Conservation (phyloP, 2,113 vertebrate species). For the Psittacula cyanocephala region DNA sequence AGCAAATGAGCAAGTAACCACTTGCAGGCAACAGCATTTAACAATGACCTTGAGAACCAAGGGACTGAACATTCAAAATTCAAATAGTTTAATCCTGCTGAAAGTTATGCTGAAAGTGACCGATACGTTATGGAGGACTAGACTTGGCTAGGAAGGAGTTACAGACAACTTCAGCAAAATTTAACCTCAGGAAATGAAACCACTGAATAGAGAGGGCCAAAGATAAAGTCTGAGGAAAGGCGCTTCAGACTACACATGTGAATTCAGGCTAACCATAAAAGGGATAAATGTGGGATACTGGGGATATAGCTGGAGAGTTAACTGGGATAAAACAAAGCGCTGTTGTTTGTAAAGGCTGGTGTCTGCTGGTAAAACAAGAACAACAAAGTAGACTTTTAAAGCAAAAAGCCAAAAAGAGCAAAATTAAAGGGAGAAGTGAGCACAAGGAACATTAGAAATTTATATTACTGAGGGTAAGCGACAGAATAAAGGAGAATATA, state of each 20-base stretch:
- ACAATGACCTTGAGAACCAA: conserved; percentile 46
- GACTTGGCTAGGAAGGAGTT: not conserved
- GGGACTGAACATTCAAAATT: conserved; percentile 2
- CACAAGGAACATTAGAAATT: not conserved
- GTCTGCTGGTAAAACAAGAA: not conserved
- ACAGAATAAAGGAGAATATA: not conserved
- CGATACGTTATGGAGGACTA: not conserved
- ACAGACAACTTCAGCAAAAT: not conserved
- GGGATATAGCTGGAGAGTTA: not conserved
- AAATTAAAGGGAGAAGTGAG: not conserved
- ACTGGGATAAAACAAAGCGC: not conserved
- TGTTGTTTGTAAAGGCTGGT: not conserved
- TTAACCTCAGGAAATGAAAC: not conserved
- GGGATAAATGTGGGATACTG: not conserved
- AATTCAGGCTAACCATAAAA: not conserved
- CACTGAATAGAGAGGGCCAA: not conserved
- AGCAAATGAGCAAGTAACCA: conserved; percentile 26
- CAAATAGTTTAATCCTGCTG: conserved; percentile 4
- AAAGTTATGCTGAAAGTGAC: not conserved
- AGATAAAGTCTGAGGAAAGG: not conserved
- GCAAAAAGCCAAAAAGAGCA: not conserved
- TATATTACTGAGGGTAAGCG: not conserved
- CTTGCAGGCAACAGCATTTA: conserved; percentile 22
- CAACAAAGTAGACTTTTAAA: not conserved
- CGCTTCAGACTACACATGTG: rapidly evolving